Base-by-base conservation (phyloP, 1,140 invertebrate genomes). In the Littorina saxatilis region DNA sequence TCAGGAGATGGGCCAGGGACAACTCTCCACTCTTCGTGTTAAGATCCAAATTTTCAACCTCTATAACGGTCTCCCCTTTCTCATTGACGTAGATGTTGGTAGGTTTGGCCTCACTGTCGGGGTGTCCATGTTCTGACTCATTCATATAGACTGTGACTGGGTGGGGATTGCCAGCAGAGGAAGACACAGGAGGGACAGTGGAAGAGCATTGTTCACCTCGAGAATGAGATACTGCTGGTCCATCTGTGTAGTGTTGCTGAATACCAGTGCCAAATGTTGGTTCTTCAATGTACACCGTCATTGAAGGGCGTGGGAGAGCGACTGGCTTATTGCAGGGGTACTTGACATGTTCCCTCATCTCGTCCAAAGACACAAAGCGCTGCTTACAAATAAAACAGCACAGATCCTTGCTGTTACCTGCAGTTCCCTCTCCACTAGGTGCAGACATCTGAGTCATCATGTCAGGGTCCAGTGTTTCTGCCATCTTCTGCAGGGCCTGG, bases 331-430 rank as follows among this genome's bases (percentile, higher is more conserved):
- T 89, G 52, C 88, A 89, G 2, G 88, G 86, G 27, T 83, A 83
- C 66, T 86, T 86, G 0, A 89, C 88, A 83, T 89, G 88, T 9
- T 85, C 81, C 50, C 84, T 83, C 87, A 89, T 89, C 55, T 87
- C 86, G n/a, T 89, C 87, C 70, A 89, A 68, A 27, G 84, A 84
- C 7, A 58, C 32, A 77, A 89, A 89, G 29, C 82, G 78, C 39
- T 84, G 80, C 43, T 84, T 84, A 79, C 88, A 89, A 35, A 89
- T 89, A 27, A 86, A 83, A 77, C 88, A 89, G 40, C 81, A 84
- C 1, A 76, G 29, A 73, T 75, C 73, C 43, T 80, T 83, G 79
- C 75, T 72, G 2, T 52, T 52, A 82, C 82, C 55, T 82, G 83
- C 35, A 84, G 66, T 37, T 80, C 66, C 77, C n/a, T 77, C 43